Evolutionary conservation across 2,888 invertebrate genomes (phyloP), one percentile per base, ranked within the genome.

Genomic region (Colletes collaris): DNA sequence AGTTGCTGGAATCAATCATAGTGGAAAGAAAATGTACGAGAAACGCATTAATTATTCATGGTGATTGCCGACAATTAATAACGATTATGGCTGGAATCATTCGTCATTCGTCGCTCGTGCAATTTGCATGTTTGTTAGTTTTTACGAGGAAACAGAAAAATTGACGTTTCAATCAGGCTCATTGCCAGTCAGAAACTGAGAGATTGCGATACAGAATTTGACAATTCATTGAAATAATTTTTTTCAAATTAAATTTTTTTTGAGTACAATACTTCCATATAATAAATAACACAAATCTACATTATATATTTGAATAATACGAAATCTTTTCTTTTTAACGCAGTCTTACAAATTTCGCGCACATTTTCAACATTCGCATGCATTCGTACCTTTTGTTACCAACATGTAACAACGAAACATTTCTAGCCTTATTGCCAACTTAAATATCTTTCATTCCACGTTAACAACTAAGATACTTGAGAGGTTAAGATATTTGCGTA

Each of bases 61-160:
- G 69, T 74, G 66, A 86, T 87, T 78, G 79, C 76, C 76, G 68
- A 64, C 76, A 75, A 83, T 82, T 86, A 82, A 84, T 80, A 74
- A 74, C 79, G 73, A 79, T 84, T 76, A 72, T 58, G 8, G 11
- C 7, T 19, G 40, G 49, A 62, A 35, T 50, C 68, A 19, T 50
- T 56, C 55, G n/a, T 53, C 58, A 35, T 58, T 58, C 1, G 35
- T 46, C 27, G 44, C 52, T 11, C 13, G 62, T 4, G n/a, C 64
- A 13, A 71, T 65, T 40, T 46, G 6, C 37, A 10, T 37, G 27
- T 5, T n/a, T 49, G 27, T 10, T 27, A 4, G n/a, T 60, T 13
- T 49, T 40, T 27, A 16, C 13, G 62, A 10, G 19, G 50, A 68
- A 53, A 40, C 50, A 19, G 49, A 71, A 62, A 66, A 58, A 55